Base-by-base conservation (phyloP, 2,888 invertebrate species). In the Branchipolynoe longqiensis region DNA sequence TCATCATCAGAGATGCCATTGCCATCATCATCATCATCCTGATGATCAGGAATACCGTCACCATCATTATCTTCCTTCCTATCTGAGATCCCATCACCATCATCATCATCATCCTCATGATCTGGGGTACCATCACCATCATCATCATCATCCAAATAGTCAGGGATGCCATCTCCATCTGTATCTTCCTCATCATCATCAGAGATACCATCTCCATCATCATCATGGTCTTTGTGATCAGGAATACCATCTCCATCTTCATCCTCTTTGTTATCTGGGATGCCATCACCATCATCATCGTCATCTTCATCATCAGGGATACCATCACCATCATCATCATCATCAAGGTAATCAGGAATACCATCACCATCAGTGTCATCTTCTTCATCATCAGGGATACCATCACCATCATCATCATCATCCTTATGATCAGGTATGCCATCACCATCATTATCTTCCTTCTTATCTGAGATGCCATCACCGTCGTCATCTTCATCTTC, bases 131-230 rank as follows among this genome's bases (percentile, higher is more conserved):
- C 92, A 88, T 92, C 92, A 8, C 92, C 92, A 87, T 89, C 88
- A 31, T 89, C 88, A 54, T 86, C 86, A 54, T 83, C 48, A 73
- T 86, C 91, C 1, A 88, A 64, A 58, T 90, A 28, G 85, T 92
- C 92, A 6, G 92, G 91, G 25, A 92, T 91, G 12, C 92, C 92
- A 87, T 92, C 91, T 12, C 90, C 90, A 84, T 90, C 89, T 58
- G 88, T 88, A 28, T 88, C 87, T 40, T 89, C 85, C 54, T 89
- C 90, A n/a, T n/a, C n/a, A 56, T 88, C 88, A 78, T 92, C 91
- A 1, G 92, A 92, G 82, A 92, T 91, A 0, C 93, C 92, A 87
- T 92, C 92, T 14, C 92, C 91, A 86, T 92, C 92, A 12, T 87
- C 88, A 83, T 85, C 85, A 0, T 54, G 0, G 14, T 81, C 91